phyloP scores from a whole-genome alignment of 2,797 vertebrate species.

The Lemur catta region DNA sequence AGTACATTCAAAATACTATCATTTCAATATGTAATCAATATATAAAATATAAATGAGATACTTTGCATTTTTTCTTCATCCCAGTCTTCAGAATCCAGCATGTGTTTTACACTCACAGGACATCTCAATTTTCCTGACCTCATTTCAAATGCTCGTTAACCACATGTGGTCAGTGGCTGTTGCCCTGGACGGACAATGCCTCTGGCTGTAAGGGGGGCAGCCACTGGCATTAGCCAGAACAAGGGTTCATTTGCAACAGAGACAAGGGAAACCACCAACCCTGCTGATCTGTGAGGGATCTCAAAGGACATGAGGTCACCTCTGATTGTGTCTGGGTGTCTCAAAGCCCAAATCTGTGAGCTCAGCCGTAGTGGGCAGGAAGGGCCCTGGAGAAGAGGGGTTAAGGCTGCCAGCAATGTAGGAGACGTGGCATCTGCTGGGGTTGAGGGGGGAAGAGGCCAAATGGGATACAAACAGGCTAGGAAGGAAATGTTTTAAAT shows the following conservation, averaged over 20 bases:
- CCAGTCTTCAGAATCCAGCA: background rate
- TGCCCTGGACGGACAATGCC: background rate
- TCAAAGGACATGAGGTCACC: background rate
- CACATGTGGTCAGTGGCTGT: background rate
- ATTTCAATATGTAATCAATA: background rate
- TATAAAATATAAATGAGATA: background rate
- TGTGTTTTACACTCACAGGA: background rate
- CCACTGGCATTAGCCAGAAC: background rate
- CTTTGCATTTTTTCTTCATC: background rate
- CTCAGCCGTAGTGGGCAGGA: background rate
- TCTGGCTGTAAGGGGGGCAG: background rate
- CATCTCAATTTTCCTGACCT: background rate
- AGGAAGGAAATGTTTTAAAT: conserved; percentile 24
- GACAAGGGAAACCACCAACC: background rate
- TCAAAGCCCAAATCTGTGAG: background rate
- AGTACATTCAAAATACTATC: background rate
- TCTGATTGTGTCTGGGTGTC: background rate
- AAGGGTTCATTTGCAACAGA: background rate
- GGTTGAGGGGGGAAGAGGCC: background rate
- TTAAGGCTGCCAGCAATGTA: background rate
- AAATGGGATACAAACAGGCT: background rate
- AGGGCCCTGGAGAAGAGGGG: background rate
- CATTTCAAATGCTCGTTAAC: background rate
- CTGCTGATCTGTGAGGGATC: background rate
- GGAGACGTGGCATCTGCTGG: too few species aligned